Base-by-base conservation (phyloP, 1,140 invertebrate species). In the Drosophila paulistorum region DNA sequence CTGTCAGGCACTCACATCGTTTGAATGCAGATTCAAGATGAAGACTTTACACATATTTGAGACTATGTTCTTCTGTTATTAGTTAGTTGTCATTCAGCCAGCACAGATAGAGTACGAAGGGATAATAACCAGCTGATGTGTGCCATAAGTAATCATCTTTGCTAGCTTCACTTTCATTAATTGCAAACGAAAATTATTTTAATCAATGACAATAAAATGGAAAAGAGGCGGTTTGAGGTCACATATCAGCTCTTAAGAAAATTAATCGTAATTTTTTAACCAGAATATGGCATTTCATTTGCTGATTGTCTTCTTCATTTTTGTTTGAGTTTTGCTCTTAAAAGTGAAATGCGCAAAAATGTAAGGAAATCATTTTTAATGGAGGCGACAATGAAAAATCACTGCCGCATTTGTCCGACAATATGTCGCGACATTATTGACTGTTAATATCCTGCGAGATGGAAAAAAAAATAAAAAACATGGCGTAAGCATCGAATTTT, bases 351-450 rank as follows among this genome's bases (percentile, higher is more conserved):
- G 74, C 62, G 48, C 17, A 59, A 48, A 55, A 35, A 35, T 11
- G 7, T 58, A 30, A 51, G 20, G 45, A 17, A 30, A 33, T 60
- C 33, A 65, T 41, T 75, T 70, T 75, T 68, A 85, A 77, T 81
- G 70, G 55, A 66, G 70, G 23, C 72, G 74, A 70, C 68, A 79
- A 85, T 67, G 77, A 80, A 79, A 80, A 85, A 85, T 80, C 81
- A 62, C 73, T 81, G 81, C 71, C 74, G 71, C 81, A 85, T 85
- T 81, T 81, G 82, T 72, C 68, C 68, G 66, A 70, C 82, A 81
- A 85, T 78, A 86, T 51, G 45, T 81, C 82, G 71, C 76, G 82
- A 79, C 82, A 86, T 86, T 86, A 86, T 86, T 86, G 78, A 86
- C 82, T 86, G 82, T 81, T 79, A 79, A 79, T 79, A 79, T 79